These are phyloP conservation scores for Forbesichthys agassizii DNA, from an alignment of 2,113 vertebrate genomes.

Conservation along the genomic window DNA sequence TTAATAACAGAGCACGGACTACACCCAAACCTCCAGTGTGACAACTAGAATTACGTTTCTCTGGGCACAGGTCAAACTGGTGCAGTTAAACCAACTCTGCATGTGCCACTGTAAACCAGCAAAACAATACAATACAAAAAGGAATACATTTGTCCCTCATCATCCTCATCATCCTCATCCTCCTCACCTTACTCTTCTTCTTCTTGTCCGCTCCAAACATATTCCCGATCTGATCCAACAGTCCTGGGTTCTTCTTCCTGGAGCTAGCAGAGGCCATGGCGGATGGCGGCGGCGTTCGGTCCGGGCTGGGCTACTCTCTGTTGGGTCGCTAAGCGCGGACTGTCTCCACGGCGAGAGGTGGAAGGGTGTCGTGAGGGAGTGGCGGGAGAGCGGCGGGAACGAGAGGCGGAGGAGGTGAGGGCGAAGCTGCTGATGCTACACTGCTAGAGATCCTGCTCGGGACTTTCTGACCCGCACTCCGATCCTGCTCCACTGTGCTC, in stretches of 20 bases:
- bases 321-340: constrained; percentile 66
- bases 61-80: constrained; percentile 33
- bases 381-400: constrained; percentile 35
- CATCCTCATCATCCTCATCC: constrained; percentile 46
- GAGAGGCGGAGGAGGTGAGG: constrained; percentile 18
- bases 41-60: not conserved
- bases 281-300: constrained; percentile 71
- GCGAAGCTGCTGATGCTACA: constrained; percentile 41
- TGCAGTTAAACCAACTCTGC: constrained; percentile 30
- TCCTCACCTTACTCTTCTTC: constrained; percentile 97
- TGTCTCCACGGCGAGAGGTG: constrained; percentile 52
- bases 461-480: constrained; percentile 82
- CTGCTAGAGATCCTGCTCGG: constrained; percentile 85
- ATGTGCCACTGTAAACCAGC: not conserved
- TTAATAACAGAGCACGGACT: not conserved
- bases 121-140: constrained; percentile 12
- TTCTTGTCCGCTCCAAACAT: constrained; percentile 96
- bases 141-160: constrained; percentile 26
- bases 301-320: constrained; percentile 26
- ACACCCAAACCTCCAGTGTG: constrained; percentile 13
- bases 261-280: constrained; percentile 91
- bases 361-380: constrained; percentile 30
- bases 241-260: constrained; percentile 88
- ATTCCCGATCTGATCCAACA: constrained; percentile 95
- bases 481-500: constrained; percentile 88